phyloP scores from a whole-genome alignment of 2,113 vertebrate species.

The Istiophorus platypterus region DNA sequence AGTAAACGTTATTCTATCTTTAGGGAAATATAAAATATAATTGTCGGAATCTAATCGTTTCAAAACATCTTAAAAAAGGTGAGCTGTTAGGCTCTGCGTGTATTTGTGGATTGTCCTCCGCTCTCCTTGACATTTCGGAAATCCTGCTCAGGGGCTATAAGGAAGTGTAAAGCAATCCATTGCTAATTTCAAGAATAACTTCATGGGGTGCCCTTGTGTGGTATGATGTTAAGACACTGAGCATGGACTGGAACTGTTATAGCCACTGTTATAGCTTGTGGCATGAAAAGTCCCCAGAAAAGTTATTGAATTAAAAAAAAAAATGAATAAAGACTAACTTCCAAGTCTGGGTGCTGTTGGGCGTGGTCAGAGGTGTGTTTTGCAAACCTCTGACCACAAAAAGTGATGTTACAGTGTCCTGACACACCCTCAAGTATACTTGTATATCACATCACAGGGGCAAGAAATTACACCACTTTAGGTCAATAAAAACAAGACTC shows the following conservation, averaged over 20 bases:
- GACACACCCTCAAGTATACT: too few species aligned
- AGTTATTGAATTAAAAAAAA: background rate
- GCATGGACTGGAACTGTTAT: background rate
- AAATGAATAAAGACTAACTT: background rate
- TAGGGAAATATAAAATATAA: conserved; percentile 4
- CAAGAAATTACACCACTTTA: background rate
- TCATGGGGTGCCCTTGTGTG: background rate
- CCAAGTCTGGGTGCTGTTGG: too few species aligned
- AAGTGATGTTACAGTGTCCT: background rate
- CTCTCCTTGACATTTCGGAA: conserved; percentile 36
- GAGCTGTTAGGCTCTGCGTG: conserved; percentile 17
- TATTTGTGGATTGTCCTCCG: conserved; percentile 25
- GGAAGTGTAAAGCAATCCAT: background rate
- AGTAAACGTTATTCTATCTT: conserved; percentile 4
- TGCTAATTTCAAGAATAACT: conserved; percentile 19
- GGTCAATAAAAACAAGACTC: background rate
- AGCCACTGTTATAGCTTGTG: too few species aligned
- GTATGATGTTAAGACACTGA: conserved; percentile 3
- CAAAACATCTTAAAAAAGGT: background rate
- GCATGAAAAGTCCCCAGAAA: background rate
- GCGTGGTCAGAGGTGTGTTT: background rate
- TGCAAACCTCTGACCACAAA: background rate
- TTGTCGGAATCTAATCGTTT: conserved; percentile 13
- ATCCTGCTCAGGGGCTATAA: background rate
- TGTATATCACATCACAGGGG: background rate